phyloP scores from a whole-genome alignment of 2,113 vertebrate genomes.

The Rhagologus leucostigma region DNA sequence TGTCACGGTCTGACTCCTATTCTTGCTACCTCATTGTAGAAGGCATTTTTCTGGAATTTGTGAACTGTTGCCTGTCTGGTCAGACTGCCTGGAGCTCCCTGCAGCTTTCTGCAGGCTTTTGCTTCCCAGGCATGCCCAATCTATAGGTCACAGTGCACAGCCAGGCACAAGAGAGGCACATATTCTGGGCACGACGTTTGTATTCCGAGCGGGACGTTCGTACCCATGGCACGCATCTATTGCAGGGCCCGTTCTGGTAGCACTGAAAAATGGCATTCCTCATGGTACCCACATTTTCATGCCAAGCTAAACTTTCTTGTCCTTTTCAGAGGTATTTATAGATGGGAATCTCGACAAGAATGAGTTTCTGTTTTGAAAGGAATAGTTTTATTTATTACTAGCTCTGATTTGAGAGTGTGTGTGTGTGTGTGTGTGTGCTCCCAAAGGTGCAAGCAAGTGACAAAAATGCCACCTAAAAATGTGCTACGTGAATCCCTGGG shows the following conservation, averaged over 20 bases:
- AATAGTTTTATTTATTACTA: constrained; percentile 33
- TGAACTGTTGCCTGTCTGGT: not conserved
- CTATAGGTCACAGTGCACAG: not conserved
- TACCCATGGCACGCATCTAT: not conserved
- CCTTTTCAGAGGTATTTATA: constrained; percentile 71
- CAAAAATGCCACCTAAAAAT: not conserved
- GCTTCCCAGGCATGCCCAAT: not conserved
- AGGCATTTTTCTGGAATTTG: not conserved
- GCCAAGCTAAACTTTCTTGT: constrained; percentile 72
- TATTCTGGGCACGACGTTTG: not conserved
- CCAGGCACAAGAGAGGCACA: not conserved
- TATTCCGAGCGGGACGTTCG: not conserved
- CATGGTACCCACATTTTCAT: constrained; percentile 49
- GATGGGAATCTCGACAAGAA: constrained; percentile 74
- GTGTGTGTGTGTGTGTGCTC: not conserved
- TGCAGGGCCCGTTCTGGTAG: constrained; percentile 25
- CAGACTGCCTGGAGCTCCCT: not conserved
- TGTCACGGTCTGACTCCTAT: not conserved
- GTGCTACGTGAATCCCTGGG: not conserved
- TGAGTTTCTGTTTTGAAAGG: constrained; percentile 64
- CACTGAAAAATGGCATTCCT: constrained; percentile 50
- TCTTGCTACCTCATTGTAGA: not conserved
- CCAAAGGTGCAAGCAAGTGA: constrained; percentile 22
- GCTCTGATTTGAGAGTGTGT: not conserved
- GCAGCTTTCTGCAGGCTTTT: not conserved